phyloP scores from a whole-genome alignment of 1,140 invertebrate species.

The Aricia agestis region DNA sequence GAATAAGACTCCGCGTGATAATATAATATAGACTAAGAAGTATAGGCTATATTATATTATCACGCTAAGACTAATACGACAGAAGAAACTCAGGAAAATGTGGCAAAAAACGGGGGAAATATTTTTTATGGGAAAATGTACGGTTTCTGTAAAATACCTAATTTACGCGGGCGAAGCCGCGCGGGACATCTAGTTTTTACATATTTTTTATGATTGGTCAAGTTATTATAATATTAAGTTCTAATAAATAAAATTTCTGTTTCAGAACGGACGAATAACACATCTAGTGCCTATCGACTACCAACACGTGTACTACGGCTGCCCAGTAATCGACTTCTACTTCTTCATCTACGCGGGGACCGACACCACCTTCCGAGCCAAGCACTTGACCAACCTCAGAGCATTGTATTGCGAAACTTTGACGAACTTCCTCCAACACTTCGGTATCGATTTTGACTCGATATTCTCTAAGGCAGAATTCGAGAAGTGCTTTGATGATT shows the following conservation, averaged over 20 bases:
- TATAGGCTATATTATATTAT: too few relatives aligned
- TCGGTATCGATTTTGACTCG: slow-evolving; percentile 37
- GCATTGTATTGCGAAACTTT: slow-evolving; percentile 44
- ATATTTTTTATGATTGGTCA: too few relatives aligned
- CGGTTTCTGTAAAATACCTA: too few relatives aligned
- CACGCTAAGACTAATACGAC: too few relatives aligned
- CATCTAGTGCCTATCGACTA: slow-evolving; percentile 52
- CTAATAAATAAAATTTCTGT: not conserved
- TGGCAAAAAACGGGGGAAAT: too few relatives aligned
- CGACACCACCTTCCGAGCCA: slow-evolving; percentile 43
- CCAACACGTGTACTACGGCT: slow-evolving; percentile 52
- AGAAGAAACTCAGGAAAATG: too few relatives aligned
- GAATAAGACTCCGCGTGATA: too few relatives aligned
- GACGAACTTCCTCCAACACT: slow-evolving; percentile 39
- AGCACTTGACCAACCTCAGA: slow-evolving; percentile 40
- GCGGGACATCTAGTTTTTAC: too few relatives aligned
- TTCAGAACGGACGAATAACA: slow-evolving; percentile 41
- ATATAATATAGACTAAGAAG: too few relatives aligned
- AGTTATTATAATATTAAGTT: not conserved
- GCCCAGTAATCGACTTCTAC: slow-evolving; percentile 49
- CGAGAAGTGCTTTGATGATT: slow-evolving; percentile 39
- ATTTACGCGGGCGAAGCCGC: too few relatives aligned
- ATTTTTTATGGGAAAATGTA: too few relatives aligned
- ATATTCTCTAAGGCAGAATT: slow-evolving; percentile 41
- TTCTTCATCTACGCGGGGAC: slow-evolving; percentile 51